Conservation (phyloP, 2,797 vertebrate species). For the Heterohyrax brucei region DNA sequence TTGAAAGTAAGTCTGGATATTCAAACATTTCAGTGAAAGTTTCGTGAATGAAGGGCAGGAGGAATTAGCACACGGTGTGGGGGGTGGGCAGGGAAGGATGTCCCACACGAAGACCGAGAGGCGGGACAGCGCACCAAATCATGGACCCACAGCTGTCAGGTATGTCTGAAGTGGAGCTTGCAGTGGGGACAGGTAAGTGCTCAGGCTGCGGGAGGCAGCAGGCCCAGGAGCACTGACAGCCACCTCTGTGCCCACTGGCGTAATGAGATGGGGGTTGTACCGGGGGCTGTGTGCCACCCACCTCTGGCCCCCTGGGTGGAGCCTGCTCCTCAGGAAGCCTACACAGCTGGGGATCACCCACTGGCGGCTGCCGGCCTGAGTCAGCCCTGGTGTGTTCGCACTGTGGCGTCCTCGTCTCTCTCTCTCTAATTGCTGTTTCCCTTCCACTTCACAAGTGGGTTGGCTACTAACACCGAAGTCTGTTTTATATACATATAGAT, state of each 20-base stretch:
- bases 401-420: background rate
- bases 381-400: background rate
- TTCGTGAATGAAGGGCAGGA: background rate
- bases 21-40: background rate
- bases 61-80: background rate
- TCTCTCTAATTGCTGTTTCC: constrained; percentile 83
- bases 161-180: background rate
- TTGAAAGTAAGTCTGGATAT: background rate
- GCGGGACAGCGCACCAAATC: too few species aligned
- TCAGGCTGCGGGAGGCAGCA: background rate
- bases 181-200: background rate
- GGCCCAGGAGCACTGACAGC: background rate
- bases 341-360: background rate
- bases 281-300: background rate
- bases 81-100: background rate
- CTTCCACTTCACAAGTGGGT: constrained; percentile 85
- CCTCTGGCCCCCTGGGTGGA: background rate
- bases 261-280: background rate
- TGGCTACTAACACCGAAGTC: constrained; percentile 84
- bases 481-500: constrained; percentile 86
- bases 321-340: background rate
- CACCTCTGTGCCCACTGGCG: background rate
- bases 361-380: constrained; percentile 37
- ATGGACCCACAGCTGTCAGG: background rate
- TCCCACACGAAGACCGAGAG: background rate